Percentiles rank a stretch among this genome's conserved stretches.
Conservation (phyloP, 2,113 vertebrate genomes). For the Romanogobio albipinnatus region DNA sequence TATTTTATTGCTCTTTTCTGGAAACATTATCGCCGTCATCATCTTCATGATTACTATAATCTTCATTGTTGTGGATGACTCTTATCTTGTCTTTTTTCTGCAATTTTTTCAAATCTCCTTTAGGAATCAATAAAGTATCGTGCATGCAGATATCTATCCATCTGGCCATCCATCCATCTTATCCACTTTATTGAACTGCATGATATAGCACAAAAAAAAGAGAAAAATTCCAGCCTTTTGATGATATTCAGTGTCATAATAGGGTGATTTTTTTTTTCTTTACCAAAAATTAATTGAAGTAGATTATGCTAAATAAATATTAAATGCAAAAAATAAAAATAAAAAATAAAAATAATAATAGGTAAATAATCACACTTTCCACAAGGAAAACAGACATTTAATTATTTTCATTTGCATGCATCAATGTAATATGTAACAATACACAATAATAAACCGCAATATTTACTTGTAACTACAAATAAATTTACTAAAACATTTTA, state of each 20-base stretch:
- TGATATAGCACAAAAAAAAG: neutral
- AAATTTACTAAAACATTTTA: too few relatives aligned
- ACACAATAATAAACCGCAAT: neutral
- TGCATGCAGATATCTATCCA: neutral
- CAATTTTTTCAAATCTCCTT: neutral
- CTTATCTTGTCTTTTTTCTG: neutral
- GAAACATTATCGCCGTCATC: neutral
- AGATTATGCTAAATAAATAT: too few relatives aligned
- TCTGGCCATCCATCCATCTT: neutral
- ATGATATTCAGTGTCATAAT: neutral
- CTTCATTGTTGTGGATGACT: neutral
- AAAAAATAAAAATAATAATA: too few relatives aligned
- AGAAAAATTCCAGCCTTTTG: too few relatives aligned
- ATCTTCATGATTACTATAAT: slow-evolving; percentile 5
- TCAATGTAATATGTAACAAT: neutral
- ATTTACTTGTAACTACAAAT: too few relatives aligned
- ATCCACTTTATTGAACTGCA: neutral
- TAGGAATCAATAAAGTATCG: neutral
- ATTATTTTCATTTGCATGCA: neutral
- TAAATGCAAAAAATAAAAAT: neutral
- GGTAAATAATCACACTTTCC: neutral
- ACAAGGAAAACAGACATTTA: neutral
- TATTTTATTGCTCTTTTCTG: neutral
- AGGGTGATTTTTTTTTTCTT: neutral
- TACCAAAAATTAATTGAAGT: too few relatives aligned